A percentile compares a stretch with the other conserved stretches of the same genome.
Conservation (phyloP, 1,140 invertebrate genomes). For the Psix sp. region DNA sequence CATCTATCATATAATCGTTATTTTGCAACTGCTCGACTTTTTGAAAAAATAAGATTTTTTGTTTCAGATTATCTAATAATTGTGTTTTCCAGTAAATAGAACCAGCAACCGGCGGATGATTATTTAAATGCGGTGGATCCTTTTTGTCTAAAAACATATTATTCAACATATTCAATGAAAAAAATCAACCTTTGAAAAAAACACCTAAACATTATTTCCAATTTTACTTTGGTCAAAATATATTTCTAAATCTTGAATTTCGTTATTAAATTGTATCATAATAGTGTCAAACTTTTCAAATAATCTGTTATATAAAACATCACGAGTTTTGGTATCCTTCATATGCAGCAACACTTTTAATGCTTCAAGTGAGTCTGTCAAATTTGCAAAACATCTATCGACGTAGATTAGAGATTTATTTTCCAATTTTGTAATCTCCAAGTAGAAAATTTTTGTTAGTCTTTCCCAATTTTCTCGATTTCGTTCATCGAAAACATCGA, state of each 20-base stretch:
- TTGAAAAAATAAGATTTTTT: slow-evolving; percentile 86
- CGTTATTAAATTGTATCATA: slow-evolving; percentile 89
- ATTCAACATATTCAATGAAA: background rate
- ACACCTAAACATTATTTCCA: no score
- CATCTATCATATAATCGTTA: slow-evolving; percentile 84
- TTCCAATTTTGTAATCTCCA: slow-evolving; percentile 85
- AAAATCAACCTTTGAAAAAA: background rate
- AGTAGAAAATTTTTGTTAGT: slow-evolving; percentile 85
- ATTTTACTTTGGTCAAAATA: slow-evolving; percentile 80
- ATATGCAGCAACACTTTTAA: slow-evolving; percentile 88
- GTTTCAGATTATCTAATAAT: slow-evolving; percentile 86
- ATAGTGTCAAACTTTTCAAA: slow-evolving; percentile 90
- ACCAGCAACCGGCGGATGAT: slow-evolving; percentile 87
- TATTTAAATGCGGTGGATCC: slow-evolving; percentile 84
- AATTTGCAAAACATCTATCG: slow-evolving; percentile 86
- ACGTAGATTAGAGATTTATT: slow-evolving; percentile 90
- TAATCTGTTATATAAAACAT: slow-evolving; percentile 83
- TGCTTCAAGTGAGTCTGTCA: slow-evolving; percentile 86
- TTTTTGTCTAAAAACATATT: slow-evolving; percentile 78
- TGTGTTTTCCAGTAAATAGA: slow-evolving; percentile 89
- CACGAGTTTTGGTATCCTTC: slow-evolving; percentile 85
- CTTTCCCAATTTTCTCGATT: slow-evolving; percentile 90
- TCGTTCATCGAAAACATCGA: slow-evolving; percentile 86
- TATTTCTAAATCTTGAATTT: slow-evolving; percentile 83
- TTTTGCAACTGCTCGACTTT: slow-evolving; percentile 85